Percentiles rank a stretch among this genome's conserved stretches.
These are phyloP conservation scores for Coelogynopora nodosa DNA, from an alignment of 2,888 invertebrate genomes.

Conservation along the genomic window DNA sequence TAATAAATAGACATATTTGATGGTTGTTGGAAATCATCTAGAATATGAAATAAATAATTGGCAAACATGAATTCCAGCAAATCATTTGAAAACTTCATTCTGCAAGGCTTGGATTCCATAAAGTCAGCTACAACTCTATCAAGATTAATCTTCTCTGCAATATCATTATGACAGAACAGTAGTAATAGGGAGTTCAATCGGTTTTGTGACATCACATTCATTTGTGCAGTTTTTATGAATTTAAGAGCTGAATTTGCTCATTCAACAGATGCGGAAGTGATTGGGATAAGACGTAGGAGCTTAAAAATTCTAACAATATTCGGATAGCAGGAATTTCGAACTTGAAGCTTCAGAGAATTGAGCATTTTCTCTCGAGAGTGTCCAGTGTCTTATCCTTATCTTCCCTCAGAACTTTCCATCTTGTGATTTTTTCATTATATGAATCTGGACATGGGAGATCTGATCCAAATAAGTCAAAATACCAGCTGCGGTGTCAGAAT, in stretches of 20 bases:
- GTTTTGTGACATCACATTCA: neutral
- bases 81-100: neutral
- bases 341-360: neutral
- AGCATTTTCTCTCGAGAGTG: neutral
- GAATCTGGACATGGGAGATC: neutral
- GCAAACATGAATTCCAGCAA: neutral
- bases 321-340: neutral
- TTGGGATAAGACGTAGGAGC: neutral
- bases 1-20: neutral
- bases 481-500: neutral
- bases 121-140: neutral
- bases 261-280: neutral
- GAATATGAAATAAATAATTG: neutral
- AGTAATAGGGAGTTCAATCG: neutral
- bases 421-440: neutral
- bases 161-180: neutral
- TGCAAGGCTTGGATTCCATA: neutral
- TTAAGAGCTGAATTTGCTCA: neutral
- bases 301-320: neutral
- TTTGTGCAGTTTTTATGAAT: neutral
- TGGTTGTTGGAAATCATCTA: neutral
- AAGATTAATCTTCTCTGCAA: neutral
- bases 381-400: neutral
- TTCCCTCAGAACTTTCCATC: neutral
- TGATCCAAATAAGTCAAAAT: neutral